These are phyloP conservation scores for Mallotus villosus DNA, from an alignment of 2,797 vertebrate genomes.

Conservation along the genomic window DNA sequence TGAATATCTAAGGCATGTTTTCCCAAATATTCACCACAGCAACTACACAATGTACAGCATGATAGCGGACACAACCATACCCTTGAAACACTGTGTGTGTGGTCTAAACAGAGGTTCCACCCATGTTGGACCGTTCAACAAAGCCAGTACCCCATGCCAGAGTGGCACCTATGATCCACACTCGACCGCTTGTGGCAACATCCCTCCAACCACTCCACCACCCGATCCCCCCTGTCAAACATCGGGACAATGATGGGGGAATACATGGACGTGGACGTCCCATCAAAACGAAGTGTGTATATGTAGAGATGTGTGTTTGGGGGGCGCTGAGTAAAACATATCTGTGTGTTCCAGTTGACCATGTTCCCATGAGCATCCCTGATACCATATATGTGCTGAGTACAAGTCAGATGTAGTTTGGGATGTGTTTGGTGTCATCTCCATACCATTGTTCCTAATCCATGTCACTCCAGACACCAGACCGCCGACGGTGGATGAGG, in stretches of 20 bases:
- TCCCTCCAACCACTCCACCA: neutral
- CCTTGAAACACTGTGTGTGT: neutral
- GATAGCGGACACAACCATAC: neutral
- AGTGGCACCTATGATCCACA: constrained; percentile 44
- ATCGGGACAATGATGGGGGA: constrained; percentile 9
- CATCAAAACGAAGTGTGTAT: constrained; percentile 3
- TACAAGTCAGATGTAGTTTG: neutral
- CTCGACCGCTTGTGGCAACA: neutral
- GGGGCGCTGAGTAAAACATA: too few relatives aligned
- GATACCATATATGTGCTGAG: too few relatives aligned
- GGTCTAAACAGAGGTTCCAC: constrained; percentile 37
- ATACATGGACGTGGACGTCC: constrained; percentile 42
- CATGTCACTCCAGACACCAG: constrained; percentile 15
- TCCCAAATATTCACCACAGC: neutral
- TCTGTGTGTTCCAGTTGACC: too few relatives aligned
- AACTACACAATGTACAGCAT: neutral
- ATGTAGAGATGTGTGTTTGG: neutral
- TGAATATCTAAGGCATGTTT: neutral
- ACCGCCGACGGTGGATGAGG: constrained; percentile 13
- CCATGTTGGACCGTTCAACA: neutral
- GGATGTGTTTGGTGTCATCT: neutral
- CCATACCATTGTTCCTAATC: neutral
- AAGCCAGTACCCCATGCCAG: constrained; percentile 39
- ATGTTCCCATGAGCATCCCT: too few relatives aligned
- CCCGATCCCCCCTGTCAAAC: neutral